Evolutionary conservation across 1,140 invertebrate species (phyloP).

Genomic region (Rhyzopertha dominica): DNA sequence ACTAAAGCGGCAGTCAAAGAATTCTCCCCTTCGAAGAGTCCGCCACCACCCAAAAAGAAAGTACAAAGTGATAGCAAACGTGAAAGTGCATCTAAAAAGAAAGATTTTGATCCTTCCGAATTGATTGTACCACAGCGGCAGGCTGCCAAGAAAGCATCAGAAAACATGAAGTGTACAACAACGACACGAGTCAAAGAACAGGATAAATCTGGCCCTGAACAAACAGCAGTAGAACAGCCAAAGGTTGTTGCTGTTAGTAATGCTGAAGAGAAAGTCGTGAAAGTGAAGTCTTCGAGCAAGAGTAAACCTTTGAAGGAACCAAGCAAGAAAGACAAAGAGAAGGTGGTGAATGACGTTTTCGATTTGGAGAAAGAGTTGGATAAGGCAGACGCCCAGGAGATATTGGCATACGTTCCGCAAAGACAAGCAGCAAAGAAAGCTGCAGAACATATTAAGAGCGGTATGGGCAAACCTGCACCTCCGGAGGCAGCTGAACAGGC

Average conservation of each 20-base stretch:
- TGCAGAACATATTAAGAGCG: slow-evolving; percentile 82
- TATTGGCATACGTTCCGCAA: slow-evolving; percentile 81
- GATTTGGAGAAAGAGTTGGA: slow-evolving; percentile 61
- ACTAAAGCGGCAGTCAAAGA: slow-evolving; percentile 82
- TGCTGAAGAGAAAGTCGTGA: slow-evolving; percentile 43
- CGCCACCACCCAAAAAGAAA: slow-evolving; percentile 46
- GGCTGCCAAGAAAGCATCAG: slow-evolving; percentile 85
- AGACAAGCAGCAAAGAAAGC: slow-evolving; percentile 87
- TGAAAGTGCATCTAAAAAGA: slow-evolving; percentile 44
- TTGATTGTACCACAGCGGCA: slow-evolving; percentile 86
- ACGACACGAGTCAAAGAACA: slow-evolving; percentile 36
- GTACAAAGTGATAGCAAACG: slow-evolving; percentile 36
- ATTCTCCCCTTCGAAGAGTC: slow-evolving; percentile 52
- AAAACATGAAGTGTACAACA: slow-evolving; percentile 69
- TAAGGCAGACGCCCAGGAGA: slow-evolving; percentile 57
- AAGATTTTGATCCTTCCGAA: slow-evolving; percentile 59
- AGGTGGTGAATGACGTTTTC: slow-evolving; percentile 48
- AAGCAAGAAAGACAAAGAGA: slow-evolving; percentile 43
- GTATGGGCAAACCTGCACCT: slow-evolving; percentile 57
- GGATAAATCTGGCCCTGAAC: slow-evolving; percentile 37
- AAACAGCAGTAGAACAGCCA: slow-evolving; percentile 30
- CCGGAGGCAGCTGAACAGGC: slow-evolving; percentile 41
- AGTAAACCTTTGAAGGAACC: slow-evolving; percentile 38
- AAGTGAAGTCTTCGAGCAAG: slow-evolving; percentile 31
- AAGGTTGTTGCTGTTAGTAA: slow-evolving; percentile 42